Conservation (phyloP, 2,797 vertebrate species). For the Gorsachius magnificus region DNA sequence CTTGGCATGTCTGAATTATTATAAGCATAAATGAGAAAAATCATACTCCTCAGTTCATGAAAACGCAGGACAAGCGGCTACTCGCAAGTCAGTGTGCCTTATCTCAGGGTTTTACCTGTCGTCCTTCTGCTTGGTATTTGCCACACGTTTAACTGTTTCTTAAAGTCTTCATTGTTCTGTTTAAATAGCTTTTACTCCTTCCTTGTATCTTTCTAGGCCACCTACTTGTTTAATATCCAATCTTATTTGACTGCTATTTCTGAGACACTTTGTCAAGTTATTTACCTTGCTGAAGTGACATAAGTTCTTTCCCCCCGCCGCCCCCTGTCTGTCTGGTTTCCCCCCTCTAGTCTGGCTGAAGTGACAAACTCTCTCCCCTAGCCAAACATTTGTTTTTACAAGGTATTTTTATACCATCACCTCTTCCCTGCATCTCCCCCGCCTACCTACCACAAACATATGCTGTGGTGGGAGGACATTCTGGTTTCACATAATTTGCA, state of each 20-base stretch:
- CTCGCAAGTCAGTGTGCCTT: not conserved
- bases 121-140: not conserved
- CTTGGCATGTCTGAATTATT: not conserved
- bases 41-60: not conserved
- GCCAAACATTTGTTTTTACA: conserved; percentile 61
- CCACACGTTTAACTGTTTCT: not conserved
- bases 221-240: not conserved
- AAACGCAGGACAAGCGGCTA: not conserved
- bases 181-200: not conserved
- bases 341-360: conserved; percentile 51
- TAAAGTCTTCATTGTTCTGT: not conserved
- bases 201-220: not conserved
- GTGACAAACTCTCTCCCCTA: conserved; percentile 46
- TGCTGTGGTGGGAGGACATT: conserved; percentile 55
- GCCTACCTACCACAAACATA: conserved; percentile 53
- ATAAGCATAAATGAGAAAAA: not conserved
- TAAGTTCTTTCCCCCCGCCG: not conserved
- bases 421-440: conserved; percentile 55
- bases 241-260: conserved; percentile 24
- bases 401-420: conserved; percentile 62
- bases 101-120: not conserved
- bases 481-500: conserved; percentile 57
- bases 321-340: conserved; percentile 66
- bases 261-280: conserved; percentile 11
- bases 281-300: conserved; percentile 38